Evolutionary conservation across 2,113 vertebrate genomes (phyloP).

Genomic region (Cyphomyrus discorhynchus): DNA sequence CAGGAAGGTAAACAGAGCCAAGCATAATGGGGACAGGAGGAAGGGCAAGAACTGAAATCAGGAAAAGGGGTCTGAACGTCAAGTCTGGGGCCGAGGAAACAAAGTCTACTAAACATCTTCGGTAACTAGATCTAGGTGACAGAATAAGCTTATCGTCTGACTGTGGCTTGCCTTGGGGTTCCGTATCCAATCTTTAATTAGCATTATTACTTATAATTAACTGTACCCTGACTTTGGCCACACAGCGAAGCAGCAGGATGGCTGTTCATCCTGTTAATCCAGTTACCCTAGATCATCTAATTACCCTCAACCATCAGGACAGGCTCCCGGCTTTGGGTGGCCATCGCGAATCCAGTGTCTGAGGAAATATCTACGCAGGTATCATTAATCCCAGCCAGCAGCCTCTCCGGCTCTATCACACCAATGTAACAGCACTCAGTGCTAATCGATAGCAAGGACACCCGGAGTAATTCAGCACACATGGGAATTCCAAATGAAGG

Average conservation of each 20-base stretch:
- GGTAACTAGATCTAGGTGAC: background rate
- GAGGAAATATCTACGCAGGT: constrained; percentile 21
- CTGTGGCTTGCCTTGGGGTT: background rate
- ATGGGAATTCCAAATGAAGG: constrained; percentile 37
- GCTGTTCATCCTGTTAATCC: background rate
- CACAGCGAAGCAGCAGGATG: background rate
- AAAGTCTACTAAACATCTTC: background rate
- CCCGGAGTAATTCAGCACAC: constrained; percentile 22
- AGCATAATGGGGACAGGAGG: background rate
- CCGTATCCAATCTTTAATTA: background rate
- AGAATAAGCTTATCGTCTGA: background rate
- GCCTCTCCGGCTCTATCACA: constrained; percentile 14
- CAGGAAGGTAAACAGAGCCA: background rate
- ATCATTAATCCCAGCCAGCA: constrained; percentile 37
- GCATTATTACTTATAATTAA: background rate
- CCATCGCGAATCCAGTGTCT: background rate
- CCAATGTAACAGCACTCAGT: constrained; percentile 42
- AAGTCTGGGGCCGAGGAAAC: background rate
- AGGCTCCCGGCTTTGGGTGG: background rate
- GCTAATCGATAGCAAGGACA: constrained; percentile 39
- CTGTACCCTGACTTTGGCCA: background rate
- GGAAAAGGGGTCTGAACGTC: background rate
- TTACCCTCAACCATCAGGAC: background rate
- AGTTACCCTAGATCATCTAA: background rate
- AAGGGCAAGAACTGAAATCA: background rate